A percentile compares a stretch with the other conserved stretches of the same genome.
Conservation (phyloP, 2,113 vertebrate species). For the Triplophysa rosa region DNA sequence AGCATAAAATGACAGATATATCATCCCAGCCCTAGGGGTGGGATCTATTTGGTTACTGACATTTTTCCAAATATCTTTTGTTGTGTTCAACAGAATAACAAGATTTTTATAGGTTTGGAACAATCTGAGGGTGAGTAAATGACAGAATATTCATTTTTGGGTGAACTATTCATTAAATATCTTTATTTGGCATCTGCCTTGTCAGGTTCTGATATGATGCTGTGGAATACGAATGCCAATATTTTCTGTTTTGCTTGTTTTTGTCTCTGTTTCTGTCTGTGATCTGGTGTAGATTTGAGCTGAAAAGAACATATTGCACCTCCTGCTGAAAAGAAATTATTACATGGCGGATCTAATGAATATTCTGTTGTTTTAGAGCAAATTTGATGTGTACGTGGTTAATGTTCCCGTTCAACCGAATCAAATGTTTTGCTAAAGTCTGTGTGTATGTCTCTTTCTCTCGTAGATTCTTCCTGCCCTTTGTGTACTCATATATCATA, state of each 20-base stretch:
- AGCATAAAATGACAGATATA: too few relatives aligned
- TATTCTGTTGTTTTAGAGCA: background rate
- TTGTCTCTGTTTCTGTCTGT: background rate
- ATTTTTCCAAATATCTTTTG: too few relatives aligned
- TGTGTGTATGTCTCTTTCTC: conserved; percentile 18
- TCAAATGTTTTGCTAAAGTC: background rate
- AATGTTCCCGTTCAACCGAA: background rate
- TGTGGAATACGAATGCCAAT: conserved; percentile 18
- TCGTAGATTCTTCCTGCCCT: conserved; percentile 94
- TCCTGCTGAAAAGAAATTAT: conserved; percentile 36
- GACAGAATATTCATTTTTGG: too few relatives aligned
- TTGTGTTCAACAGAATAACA: too few relatives aligned
- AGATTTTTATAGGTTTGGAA: too few relatives aligned
- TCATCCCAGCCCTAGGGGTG: too few relatives aligned
- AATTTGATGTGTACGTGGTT: background rate
- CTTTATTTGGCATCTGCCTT: background rate
- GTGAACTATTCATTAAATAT: background rate
- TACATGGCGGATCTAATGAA: conserved; percentile 7
- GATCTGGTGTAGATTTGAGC: conserved; percentile 21
- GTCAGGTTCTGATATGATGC: conserved; percentile 23
- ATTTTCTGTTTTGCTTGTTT: conserved; percentile 23
- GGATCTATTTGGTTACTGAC: too few relatives aligned
- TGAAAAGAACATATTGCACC: conserved; percentile 32
- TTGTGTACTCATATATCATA: conserved; percentile 98
- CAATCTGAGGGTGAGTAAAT: too few relatives aligned